A percentile compares a stretch with the other conserved stretches of the same genome.
These are phyloP conservation scores for Sarcophilus harrisii DNA, from an alignment of 2,797 vertebrate species.

Conservation along the genomic window DNA sequence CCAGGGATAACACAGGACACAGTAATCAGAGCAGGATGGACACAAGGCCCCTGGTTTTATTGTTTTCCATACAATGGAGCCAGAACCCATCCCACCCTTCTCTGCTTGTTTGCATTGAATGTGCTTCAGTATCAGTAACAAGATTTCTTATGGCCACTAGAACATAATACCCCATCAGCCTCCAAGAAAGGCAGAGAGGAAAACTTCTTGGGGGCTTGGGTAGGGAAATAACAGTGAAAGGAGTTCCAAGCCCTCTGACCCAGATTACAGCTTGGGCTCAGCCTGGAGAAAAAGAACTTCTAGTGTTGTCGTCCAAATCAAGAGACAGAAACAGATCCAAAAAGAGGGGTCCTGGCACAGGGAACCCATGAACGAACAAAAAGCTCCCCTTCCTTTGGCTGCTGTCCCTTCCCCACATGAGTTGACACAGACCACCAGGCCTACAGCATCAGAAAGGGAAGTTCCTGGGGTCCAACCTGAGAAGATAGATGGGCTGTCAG, in stretches of 20 bases:
- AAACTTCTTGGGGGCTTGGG: constrained; percentile 8
- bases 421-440: not conserved
- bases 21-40: constrained; percentile 42
- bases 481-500: not conserved
- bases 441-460: not conserved
- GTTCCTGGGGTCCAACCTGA: not conserved
- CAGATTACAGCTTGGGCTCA: not conserved
- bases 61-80: constrained; percentile 62
- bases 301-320: not conserved
- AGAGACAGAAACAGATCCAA: not conserved
- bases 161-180: constrained; percentile 34
- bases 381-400: not conserved
- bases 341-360: not conserved
- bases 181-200: constrained; percentile 48
- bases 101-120: constrained; percentile 76
- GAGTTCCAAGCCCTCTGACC: constrained; percentile 22
- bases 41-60: constrained; percentile 54
- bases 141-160: constrained; percentile 55
- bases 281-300: not conserved
- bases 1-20: constrained; percentile 57
- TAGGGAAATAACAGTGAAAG: not conserved
- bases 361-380: not conserved
- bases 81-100: constrained; percentile 50
- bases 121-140: constrained; percentile 67
- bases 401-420: not conserved